These are phyloP conservation scores for Rhabdomys pumilio DNA, from an alignment of 2,797 vertebrate species.

Conservation along the genomic window DNA sequence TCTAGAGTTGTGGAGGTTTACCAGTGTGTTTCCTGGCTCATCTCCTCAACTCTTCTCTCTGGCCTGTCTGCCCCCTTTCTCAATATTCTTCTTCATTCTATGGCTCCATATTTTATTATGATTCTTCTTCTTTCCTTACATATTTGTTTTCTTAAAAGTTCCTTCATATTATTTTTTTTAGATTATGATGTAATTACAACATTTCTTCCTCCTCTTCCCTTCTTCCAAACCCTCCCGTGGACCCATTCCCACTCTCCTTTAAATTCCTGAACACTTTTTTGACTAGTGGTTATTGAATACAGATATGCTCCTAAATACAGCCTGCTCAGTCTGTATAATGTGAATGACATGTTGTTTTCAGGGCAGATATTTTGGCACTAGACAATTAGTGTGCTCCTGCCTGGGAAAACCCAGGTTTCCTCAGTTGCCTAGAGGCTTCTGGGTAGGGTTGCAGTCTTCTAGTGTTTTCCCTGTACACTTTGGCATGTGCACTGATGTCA, in stretches of 20 bases:
- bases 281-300: not conserved
- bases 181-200: not conserved
- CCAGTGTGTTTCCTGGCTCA: not conserved
- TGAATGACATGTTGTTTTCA: not conserved
- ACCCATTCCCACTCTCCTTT: not conserved
- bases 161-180: not conserved
- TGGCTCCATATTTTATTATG: not conserved
- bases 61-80: not conserved
- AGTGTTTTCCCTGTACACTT: not conserved
- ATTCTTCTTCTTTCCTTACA: not conserved
- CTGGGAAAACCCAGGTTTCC: not conserved
- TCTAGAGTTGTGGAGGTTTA: not conserved
- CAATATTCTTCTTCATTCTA: not conserved
- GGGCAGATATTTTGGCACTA: too few relatives aligned
- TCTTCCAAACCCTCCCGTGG: not conserved
- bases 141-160: constrained; percentile 26
- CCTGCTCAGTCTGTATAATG: not conserved
- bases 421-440: not conserved
- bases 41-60: too few relatives aligned
- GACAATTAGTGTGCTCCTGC: too few relatives aligned
- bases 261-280: not conserved
- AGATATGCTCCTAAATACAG: too few relatives aligned
- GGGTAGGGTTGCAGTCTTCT: too few relatives aligned
- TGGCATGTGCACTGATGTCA: not conserved
- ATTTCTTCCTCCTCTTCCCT: not conserved